These are phyloP conservation scores for Drosophila atripex DNA, from an alignment of 2,888 invertebrate species.

Conservation along the genomic window DNA sequence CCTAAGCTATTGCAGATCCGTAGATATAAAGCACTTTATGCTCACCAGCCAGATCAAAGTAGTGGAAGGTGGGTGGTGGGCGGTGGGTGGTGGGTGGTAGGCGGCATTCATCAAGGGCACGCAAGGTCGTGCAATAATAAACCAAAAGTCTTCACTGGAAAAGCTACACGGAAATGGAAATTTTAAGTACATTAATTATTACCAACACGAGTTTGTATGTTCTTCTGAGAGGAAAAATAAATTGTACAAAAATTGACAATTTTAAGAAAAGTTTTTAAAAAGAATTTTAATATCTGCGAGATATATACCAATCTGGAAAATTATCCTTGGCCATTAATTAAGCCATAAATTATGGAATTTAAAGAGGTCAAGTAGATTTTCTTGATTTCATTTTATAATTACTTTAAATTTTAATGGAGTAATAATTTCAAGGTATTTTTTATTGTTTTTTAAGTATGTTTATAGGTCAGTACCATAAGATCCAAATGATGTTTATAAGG, in stretches of 20 bases:
- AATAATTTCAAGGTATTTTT: neutral
- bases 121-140: constrained; percentile 57
- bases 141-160: constrained; percentile 8
- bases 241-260: neutral
- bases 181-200: constrained; percentile 11
- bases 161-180: constrained; percentile 23
- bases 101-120: constrained; percentile 65
- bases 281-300: neutral
- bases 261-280: neutral
- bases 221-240: neutral
- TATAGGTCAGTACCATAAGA: neutral
- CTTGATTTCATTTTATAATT: neutral
- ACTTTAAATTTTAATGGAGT: neutral
- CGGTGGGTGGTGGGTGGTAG: neutral
- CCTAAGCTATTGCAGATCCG: constrained; percentile 46
- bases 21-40: constrained; percentile 65
- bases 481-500: neutral
- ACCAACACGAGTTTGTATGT: constrained; percentile 11
- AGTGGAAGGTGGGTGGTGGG: constrained; percentile 12
- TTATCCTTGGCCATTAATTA: neutral
- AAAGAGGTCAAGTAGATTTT: neutral
- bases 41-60: constrained; percentile 67
- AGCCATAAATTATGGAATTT: neutral
- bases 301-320: neutral
- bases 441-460: neutral